Evolutionary conservation across 1,140 invertebrate species (phyloP).

Genomic region (Akabosia matsudoensis): DNA sequence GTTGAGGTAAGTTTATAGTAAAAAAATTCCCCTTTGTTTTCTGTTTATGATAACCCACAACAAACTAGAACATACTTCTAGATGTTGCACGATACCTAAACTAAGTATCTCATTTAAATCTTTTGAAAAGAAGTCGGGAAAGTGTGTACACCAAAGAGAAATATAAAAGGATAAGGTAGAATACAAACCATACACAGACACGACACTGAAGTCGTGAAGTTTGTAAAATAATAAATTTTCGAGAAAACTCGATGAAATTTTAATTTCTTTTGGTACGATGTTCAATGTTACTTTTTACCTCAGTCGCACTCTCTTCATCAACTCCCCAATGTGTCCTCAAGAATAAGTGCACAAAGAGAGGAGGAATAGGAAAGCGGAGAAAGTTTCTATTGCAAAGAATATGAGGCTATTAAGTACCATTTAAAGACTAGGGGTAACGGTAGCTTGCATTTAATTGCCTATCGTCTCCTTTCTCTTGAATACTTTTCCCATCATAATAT

Average conservation of each 20-base stretch:
- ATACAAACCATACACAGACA: too few species aligned
- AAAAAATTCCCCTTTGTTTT: background rate
- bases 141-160: too few species aligned
- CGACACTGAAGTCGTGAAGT: background rate
- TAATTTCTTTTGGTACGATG: background rate
- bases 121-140: too few species aligned
- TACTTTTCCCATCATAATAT: background rate
- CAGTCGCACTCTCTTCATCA: background rate
- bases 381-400: background rate
- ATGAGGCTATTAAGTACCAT: background rate
- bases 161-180: too few species aligned
- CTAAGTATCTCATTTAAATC: too few species aligned
- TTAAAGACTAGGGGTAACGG: background rate
- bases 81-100: background rate
- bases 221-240: too few species aligned
- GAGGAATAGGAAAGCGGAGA: background rate
- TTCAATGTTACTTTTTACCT: background rate
- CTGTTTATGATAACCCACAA: background rate
- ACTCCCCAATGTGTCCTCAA: background rate
- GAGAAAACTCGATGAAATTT: background rate
- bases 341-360: background rate
- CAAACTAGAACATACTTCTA: background rate
- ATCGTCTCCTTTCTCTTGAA: background rate
- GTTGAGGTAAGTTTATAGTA: background rate
- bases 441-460: constrained; percentile 8